Percentiles rank a stretch among this genome's conserved stretches.
Evolutionary conservation across 2,797 vertebrate species (phyloP).

Genomic region (Lemur catta): DNA sequence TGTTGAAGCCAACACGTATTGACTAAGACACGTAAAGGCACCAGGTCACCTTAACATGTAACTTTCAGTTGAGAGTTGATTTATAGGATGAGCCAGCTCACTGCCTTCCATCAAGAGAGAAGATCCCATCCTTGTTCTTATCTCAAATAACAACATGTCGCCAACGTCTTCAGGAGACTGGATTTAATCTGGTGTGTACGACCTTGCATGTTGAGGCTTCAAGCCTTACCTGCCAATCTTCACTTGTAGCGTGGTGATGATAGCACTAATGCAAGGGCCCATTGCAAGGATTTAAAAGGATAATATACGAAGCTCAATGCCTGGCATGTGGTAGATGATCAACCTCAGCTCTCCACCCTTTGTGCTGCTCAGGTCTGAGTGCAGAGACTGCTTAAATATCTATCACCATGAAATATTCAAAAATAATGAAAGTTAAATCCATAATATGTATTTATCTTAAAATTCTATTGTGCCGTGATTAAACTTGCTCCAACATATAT

Average conservation of each 20-base stretch:
- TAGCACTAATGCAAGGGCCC: not conserved
- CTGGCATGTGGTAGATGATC: not conserved
- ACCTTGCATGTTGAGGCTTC: not conserved
- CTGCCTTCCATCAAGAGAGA: not conserved
- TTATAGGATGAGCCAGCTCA: not conserved
- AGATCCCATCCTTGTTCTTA: not conserved
- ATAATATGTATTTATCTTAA: not conserved
- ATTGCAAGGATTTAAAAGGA: not conserved
- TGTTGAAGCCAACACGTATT: not conserved
- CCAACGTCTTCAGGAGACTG: not conserved
- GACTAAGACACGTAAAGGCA: not conserved
- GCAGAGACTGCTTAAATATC: not conserved
- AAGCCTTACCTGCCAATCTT: not conserved
- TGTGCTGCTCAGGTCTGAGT: not conserved
- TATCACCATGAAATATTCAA: not conserved
- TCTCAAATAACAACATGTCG: not conserved
- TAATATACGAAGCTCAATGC: not conserved
- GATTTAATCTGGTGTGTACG: not conserved
- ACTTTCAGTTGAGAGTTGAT: not conserved
- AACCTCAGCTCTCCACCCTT: not conserved
- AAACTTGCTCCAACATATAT: not conserved
- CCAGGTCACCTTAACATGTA: not conserved
- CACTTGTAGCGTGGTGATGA: not conserved
- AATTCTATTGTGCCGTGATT: not conserved
- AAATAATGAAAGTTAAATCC: not conserved